Conservation (phyloP, 2,888 invertebrate species). For the Nephrotoma flavescens region DNA sequence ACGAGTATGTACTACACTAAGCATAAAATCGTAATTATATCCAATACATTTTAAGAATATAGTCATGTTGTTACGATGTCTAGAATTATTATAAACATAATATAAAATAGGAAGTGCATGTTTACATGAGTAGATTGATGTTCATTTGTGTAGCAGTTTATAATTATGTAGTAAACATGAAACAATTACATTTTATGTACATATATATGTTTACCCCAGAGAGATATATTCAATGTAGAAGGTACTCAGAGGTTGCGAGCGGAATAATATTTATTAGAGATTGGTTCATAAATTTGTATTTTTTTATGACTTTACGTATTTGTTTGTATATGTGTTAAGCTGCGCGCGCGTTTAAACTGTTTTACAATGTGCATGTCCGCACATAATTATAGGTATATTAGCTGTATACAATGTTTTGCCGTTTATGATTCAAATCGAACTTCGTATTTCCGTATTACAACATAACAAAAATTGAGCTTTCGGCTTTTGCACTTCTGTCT, state of each 20-base stretch:
- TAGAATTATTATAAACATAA: not conserved
- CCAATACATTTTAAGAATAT: not conserved
- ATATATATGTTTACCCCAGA: not conserved
- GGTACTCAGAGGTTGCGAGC: not conserved
- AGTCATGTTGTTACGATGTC: not conserved
- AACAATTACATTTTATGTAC: not conserved
- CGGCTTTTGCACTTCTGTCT: no score
- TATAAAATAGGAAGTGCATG: not conserved
- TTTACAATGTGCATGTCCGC: not conserved
- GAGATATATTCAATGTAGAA: not conserved
- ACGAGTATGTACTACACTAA: not conserved
- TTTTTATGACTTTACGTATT: not conserved
- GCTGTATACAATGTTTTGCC: no score
- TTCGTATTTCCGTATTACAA: no score
- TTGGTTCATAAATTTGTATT: not conserved
- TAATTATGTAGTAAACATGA: not conserved
- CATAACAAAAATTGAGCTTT: no score
- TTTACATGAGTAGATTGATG: not conserved
- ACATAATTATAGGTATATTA: not conserved
- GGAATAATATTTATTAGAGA: not conserved
- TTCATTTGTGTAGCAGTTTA: not conserved
- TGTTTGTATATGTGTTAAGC: not conserved
- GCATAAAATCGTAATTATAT: not conserved
- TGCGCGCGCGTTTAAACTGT: not conserved
- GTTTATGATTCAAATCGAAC: no score